Evolutionary conservation across 2,888 invertebrate species (phyloP).

Genomic region (Spatulosminthurus flaviceps): DNA sequence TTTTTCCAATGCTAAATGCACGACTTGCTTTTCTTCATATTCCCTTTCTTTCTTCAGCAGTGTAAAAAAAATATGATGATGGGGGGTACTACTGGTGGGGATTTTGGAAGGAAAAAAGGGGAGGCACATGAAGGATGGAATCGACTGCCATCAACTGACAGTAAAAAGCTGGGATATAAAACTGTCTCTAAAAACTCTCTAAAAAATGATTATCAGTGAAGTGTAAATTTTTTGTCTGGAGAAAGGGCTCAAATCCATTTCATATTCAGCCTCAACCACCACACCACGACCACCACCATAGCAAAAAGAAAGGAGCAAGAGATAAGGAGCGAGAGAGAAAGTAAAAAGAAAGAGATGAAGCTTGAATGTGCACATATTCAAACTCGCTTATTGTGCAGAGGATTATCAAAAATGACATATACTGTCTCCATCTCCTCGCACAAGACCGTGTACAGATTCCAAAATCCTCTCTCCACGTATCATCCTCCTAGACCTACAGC

Average conservation of each 20-base stretch:
- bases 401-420: constrained; percentile 8
- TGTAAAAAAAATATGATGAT: too few relatives aligned
- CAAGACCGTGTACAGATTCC: too few relatives aligned
- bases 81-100: too few relatives aligned
- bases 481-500: background rate
- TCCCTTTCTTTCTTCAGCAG: too few relatives aligned
- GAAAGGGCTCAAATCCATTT: constrained; percentile 13
- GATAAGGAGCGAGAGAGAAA: background rate
- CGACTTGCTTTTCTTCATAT: too few relatives aligned
- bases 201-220: constrained; percentile 18
- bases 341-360: constrained; percentile 23
- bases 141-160: background rate
- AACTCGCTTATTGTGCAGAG: background rate
- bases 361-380: background rate
- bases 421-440: background rate
- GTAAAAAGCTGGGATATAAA: constrained; percentile 14
- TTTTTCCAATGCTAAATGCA: too few relatives aligned
- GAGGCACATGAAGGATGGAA: background rate
- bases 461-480: too few relatives aligned
- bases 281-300: too few relatives aligned
- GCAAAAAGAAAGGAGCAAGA: background rate
- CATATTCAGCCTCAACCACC: background rate
- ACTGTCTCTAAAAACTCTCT: constrained; percentile 18
- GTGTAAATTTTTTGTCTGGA: constrained; percentile 24
- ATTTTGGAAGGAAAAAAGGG: too few relatives aligned